These are phyloP conservation scores for Shinisaurus crocodilurus DNA, from an alignment of 2,113 vertebrate species.

Conservation along the genomic window DNA sequence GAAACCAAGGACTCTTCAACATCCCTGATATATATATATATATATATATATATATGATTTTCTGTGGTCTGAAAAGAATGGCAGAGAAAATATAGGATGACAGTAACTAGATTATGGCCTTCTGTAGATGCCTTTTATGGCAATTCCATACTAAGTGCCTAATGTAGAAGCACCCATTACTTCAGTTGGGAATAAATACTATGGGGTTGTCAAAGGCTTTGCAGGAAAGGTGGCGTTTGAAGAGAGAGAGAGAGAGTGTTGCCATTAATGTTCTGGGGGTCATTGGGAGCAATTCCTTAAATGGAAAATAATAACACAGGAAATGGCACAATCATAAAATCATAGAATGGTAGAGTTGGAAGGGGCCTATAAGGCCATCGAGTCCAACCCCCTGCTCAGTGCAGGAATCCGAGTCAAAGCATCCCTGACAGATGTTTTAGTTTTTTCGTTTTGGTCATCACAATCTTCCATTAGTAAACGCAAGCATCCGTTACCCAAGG, in stretches of 20 bases:
- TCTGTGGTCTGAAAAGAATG: neutral
- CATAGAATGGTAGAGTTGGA: too few relatives aligned
- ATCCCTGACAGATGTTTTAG: too few relatives aligned
- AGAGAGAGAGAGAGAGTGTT: neutral
- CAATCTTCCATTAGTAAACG: neutral
- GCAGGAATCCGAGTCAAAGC: too few relatives aligned
- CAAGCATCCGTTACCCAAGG: neutral
- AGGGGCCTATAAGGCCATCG: too few relatives aligned
- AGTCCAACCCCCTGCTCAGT: too few relatives aligned
- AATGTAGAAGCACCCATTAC: neutral
- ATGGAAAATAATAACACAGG: neutral
- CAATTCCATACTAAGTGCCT: neutral
- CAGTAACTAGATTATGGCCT: neutral
- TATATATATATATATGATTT: neutral
- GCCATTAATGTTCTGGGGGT: neutral
- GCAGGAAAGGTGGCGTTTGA: neutral
- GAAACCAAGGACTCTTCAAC: too few relatives aligned
- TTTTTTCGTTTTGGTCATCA: constrained; percentile 39
- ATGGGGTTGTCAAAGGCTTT: neutral
- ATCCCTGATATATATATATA: too few relatives aligned
- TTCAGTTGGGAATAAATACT: neutral
- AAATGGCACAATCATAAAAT: neutral
- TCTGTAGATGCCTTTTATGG: neutral
- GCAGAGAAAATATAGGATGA: neutral
- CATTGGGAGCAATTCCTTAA: neutral